Evolutionary conservation across 2,888 invertebrate species (phyloP).

Genomic region (Melipona bicolor): DNA sequence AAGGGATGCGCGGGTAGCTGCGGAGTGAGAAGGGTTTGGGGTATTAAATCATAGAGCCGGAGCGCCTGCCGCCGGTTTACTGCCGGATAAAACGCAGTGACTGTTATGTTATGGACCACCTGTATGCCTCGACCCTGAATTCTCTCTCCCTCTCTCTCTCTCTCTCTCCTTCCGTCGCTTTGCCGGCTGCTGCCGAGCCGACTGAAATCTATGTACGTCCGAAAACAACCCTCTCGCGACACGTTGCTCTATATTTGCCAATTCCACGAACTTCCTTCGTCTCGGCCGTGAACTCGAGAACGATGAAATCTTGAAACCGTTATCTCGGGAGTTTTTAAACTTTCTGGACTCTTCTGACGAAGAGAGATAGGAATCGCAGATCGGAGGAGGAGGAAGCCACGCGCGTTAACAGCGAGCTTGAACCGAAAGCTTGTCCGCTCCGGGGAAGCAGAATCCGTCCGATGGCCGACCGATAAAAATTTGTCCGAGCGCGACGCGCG

Average conservation of each 20-base stretch:
- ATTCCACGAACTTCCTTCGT: conserved; percentile 30
- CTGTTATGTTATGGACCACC: conserved; percentile 85
- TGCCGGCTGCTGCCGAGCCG: conserved; percentile 64
- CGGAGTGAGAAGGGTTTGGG: conserved; percentile 72
- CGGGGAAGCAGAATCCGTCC: conserved; percentile 1
- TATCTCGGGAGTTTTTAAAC: not conserved
- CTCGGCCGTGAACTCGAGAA: too few species aligned
- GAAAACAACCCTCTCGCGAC: conserved; percentile 70
- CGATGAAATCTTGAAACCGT: not conserved
- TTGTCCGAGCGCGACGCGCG: conserved; percentile 18
- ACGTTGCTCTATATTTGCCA: conserved; percentile 52
- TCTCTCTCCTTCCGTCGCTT: conserved; percentile 64
- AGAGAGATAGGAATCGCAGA: not conserved
- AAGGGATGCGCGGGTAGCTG: conserved; percentile 66
- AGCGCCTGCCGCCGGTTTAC: conserved; percentile 84
- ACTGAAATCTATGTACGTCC: conserved; percentile 78
- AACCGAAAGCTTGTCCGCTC: not conserved
- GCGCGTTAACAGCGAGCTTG: not conserved
- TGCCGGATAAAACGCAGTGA: conserved; percentile 84
- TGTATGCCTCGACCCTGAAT: conserved; percentile 84
- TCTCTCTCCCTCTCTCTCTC: conserved; percentile 41
- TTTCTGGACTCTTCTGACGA: not conserved
- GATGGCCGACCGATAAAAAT: conserved; percentile 51
- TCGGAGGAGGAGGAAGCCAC: not conserved
- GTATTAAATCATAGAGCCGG: conserved; percentile 84